phyloP scores from a whole-genome alignment of 2,888 invertebrate genomes.

The Busseola fusca region DNA sequence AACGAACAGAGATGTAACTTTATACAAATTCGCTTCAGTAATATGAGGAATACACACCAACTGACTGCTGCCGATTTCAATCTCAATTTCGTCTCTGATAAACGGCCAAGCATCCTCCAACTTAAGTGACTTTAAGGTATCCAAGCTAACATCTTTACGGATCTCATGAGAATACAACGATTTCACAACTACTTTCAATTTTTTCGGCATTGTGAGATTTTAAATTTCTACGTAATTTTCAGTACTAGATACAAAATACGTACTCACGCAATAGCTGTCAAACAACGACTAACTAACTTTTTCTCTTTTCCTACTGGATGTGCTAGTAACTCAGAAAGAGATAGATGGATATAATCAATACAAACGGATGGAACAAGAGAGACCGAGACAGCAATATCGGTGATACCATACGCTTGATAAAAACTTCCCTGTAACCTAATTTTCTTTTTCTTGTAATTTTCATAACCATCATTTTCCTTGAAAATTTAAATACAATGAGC shows the following conservation, averaged over 20 bases:
- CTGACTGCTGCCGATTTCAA: constrained; percentile 86
- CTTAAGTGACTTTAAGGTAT: constrained; percentile 82
- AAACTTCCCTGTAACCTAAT: constrained; percentile 25
- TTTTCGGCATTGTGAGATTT: constrained; percentile 83
- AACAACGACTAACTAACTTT: constrained; percentile 66
- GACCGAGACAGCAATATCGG: constrained; percentile 54
- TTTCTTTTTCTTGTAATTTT: neutral
- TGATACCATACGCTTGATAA: constrained; percentile 46
- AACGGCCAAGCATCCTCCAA: constrained; percentile 88
- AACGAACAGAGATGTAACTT: constrained; percentile 85
- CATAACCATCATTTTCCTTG: neutral
- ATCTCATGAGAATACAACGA: constrained; percentile 87
- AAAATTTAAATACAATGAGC: neutral
- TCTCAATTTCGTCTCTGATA: constrained; percentile 87
- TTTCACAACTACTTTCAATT: constrained; percentile 86
- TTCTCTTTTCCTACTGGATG: constrained; percentile 38
- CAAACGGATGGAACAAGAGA: constrained; percentile 2
- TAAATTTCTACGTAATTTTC: constrained; percentile 19
- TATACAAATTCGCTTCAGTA: constrained; percentile 86
- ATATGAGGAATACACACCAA: constrained; percentile 87
- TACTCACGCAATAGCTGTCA: constrained; percentile 59
- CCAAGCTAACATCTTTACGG: constrained; percentile 86
- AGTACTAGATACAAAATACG: constrained; percentile 40
- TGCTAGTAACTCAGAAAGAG: constrained; percentile 41
- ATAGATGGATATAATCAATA: constrained; percentile 62